These are phyloP conservation scores for Hirtodrosophila trivittata DNA, from an alignment of 2,888 invertebrate genomes.

Conservation along the genomic window DNA sequence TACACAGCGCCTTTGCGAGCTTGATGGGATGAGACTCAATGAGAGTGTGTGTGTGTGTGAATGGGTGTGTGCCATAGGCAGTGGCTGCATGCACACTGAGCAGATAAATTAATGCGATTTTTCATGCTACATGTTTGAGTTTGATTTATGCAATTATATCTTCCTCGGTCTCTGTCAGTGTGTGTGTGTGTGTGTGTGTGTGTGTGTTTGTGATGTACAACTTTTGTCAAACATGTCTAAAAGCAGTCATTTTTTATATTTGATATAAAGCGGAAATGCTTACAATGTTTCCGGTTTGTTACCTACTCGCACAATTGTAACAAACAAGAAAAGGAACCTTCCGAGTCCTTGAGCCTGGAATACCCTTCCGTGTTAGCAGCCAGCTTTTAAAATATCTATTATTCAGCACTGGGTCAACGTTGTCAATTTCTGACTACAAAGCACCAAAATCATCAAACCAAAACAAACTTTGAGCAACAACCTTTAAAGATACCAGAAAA, in stretches of 20 bases:
- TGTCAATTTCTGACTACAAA: neutral
- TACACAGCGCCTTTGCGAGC: constrained; percentile 68
- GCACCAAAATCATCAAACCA: neutral
- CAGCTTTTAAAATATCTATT: constrained; percentile 9
- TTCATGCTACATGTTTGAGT: constrained; percentile 77
- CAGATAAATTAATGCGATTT: constrained; percentile 82
- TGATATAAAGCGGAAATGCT: constrained; percentile 76
- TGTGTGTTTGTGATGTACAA: constrained; percentile 62
- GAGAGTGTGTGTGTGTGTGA: constrained; percentile 10
- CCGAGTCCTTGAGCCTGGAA: constrained; percentile 3
- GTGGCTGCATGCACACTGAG: constrained; percentile 60
- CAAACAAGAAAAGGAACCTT: neutral
- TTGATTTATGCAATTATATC: constrained; percentile 82
- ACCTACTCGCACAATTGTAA: constrained; percentile 57
- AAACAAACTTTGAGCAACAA: too few relatives aligned
- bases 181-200: constrained; percentile 20
- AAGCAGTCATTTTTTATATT: constrained; percentile 76
- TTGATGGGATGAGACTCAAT: constrained; percentile 26
- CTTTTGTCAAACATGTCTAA: constrained; percentile 80
- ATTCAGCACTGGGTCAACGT: constrained; percentile 15
- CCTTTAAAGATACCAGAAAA: too few relatives aligned
- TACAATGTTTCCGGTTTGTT: constrained; percentile 80
- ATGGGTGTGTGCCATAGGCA: constrained; percentile 53
- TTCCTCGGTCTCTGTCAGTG: constrained; percentile 34
- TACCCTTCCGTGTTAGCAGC: neutral